These are phyloP conservation scores for Simalia tracyae DNA, from an alignment of 2,797 vertebrate genomes.

Conservation along the genomic window DNA sequence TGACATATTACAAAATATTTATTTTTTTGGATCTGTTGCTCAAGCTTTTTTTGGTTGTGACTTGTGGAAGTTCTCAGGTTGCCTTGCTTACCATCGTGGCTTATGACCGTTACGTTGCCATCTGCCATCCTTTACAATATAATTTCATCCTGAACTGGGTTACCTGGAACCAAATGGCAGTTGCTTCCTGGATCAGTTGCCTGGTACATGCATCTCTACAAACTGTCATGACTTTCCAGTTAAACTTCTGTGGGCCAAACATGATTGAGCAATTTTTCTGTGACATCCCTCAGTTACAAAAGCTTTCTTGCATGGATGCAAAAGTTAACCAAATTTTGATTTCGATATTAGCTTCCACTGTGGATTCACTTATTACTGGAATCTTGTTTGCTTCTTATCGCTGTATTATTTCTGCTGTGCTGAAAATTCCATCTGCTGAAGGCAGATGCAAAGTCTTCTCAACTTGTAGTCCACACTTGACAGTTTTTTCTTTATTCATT, in stretches of 20 bases:
- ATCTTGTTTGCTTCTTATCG: slow-evolving; percentile 1
- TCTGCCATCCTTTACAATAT: slow-evolving; percentile 57
- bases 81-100: not conserved
- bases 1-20: not conserved
- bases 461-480: slow-evolving; percentile 61
- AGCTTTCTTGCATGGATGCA: slow-evolving; percentile 36
- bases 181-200: not conserved
- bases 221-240: not conserved
- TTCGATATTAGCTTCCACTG: not conserved
- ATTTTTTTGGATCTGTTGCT: not conserved
- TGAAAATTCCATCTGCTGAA: slow-evolving; percentile 45
- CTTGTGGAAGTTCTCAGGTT: not conserved
- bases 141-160: not conserved
- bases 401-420: not conserved
- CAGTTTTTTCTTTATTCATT: slow-evolving; percentile 55
- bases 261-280: slow-evolving; percentile 32
- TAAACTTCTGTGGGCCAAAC: not conserved
- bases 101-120: slow-evolving; percentile 54
- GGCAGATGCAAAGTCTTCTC: slow-evolving; percentile 48
- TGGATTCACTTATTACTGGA: not conserved
- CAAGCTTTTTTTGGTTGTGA: not conserved
- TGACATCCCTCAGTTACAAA: slow-evolving; percentile 38
- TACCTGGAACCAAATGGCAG: not conserved
- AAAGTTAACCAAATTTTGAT: not conserved
- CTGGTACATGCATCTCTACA: not conserved